Conservation (phyloP, 2,113 vertebrate species). For the Climacteris rufus region DNA sequence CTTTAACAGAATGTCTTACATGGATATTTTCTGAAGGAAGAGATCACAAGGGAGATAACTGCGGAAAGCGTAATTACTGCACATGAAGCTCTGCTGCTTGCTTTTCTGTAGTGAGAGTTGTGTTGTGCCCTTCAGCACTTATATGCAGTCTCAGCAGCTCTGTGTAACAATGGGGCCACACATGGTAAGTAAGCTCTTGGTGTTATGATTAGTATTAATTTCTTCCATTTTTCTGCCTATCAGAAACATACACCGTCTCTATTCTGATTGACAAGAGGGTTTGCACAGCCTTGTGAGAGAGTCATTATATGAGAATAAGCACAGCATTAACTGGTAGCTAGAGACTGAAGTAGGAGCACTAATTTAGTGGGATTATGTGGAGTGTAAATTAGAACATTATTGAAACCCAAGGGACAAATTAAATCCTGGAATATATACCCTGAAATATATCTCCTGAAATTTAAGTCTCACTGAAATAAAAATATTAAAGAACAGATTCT, state of each 20-base stretch:
- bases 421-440: background rate
- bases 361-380: background rate
- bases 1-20: background rate
- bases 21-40: background rate
- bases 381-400: background rate
- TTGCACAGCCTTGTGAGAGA: background rate
- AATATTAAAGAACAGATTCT: background rate
- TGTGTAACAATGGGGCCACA: background rate
- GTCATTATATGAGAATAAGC: background rate
- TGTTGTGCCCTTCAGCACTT: background rate
- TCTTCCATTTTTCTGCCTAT: background rate
- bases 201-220: background rate
- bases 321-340: background rate
- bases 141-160: fast-evolving
- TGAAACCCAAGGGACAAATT: background rate
- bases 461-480: background rate
- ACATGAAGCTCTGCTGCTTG: background rate
- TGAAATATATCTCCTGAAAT: background rate
- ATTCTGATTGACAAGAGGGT: background rate
- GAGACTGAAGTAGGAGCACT: background rate
- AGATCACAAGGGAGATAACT: background rate
- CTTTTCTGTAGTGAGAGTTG: background rate
- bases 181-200: background rate
- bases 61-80: background rate
- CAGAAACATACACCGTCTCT: background rate